phyloP scores from a whole-genome alignment of 2,797 vertebrate genomes.

The Spheniscus humboldti region DNA sequence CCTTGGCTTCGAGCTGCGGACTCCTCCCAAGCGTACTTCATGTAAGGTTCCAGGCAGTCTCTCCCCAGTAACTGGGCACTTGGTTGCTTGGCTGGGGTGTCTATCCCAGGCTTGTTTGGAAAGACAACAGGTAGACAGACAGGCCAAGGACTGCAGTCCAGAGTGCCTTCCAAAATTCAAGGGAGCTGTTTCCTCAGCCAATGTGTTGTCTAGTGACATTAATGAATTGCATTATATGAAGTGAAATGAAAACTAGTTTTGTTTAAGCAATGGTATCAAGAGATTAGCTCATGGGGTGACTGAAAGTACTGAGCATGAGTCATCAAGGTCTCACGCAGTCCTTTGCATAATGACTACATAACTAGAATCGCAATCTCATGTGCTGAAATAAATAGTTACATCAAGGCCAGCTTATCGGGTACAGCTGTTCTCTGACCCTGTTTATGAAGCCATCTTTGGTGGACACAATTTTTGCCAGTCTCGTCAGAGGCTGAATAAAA shows the following conservation, averaged over 20 bases:
- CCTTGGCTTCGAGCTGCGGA: not conserved
- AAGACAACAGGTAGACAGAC: slow-evolving; percentile 50
- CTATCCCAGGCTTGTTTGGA: slow-evolving; percentile 23
- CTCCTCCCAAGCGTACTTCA: slow-evolving; percentile 48
- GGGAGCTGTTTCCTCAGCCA: not conserved
- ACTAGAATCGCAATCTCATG: not conserved
- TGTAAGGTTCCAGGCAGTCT: slow-evolving; percentile 54
- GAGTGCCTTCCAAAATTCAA: not conserved
- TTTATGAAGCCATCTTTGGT: not conserved
- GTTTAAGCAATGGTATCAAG: not conserved
- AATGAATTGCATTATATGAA: not conserved
- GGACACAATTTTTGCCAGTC: not conserved
- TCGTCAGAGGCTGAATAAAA: not conserved
- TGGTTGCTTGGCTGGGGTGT: not conserved
- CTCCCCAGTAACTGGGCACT: not conserved
- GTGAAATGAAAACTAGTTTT: not conserved
- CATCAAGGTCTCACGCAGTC: slow-evolving; percentile 23
- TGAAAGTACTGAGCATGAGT: not conserved
- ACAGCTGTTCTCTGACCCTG: not conserved
- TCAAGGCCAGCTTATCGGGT: not conserved
- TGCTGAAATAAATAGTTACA: not conserved
- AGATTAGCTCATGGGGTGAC: not conserved
- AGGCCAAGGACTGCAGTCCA: not conserved
- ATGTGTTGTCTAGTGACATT: not conserved
- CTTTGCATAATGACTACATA: not conserved